Base-by-base conservation (phyloP, 2,797 vertebrate genomes). In the Carduelis carduelis region DNA sequence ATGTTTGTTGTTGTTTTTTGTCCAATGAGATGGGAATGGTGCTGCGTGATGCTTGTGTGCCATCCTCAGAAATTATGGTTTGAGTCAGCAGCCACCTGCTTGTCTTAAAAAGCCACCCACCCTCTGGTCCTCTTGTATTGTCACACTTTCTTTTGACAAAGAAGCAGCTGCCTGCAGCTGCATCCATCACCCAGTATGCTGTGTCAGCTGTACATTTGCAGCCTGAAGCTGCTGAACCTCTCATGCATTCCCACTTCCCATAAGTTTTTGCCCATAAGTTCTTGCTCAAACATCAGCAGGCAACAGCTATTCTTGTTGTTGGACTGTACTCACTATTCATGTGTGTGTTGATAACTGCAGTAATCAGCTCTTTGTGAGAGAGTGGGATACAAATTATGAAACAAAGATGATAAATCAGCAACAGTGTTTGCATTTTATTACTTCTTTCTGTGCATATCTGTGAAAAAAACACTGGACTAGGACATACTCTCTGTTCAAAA, bases 371-470 rank as follows among this genome's bases (percentile, higher is more conserved):
- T 81, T 89, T 52, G 28, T 72, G 60, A 88, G 63, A 60, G 49
- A 66, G 37, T 34, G 32, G 52, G 49, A 66, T 70, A 28, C 39
- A 83, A 89, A 85, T 91, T 72, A 28, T 0, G 6, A 55, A 84
- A 57, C 81, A 92, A 89, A 87, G 46, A 49, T 64, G 52, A 82
- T 64, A 86, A 92, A 59, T 77, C 4, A 0, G 43, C 35, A 53
- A 20, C 68, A 91, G 26, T 57, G 49, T 76, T 41, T 89, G 44
- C 84, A 14, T 90, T 97, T 86, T 90, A 84, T 89, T 86, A 53
- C 63, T 93, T 94, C 26, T 23, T 52, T 83, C 49, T 77, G 6
- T 74, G 68, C 17, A 1, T 94, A 74, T 95, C 63, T 90, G 22
- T 77, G 56, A 65, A 80, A 80, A 78, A 90, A 71, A 2, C 37